A percentile compares a stretch with the other conserved stretches of the same genome.
Evolutionary conservation across 1,140 invertebrate species (phyloP).

Genomic region (Forficula auricularia): DNA sequence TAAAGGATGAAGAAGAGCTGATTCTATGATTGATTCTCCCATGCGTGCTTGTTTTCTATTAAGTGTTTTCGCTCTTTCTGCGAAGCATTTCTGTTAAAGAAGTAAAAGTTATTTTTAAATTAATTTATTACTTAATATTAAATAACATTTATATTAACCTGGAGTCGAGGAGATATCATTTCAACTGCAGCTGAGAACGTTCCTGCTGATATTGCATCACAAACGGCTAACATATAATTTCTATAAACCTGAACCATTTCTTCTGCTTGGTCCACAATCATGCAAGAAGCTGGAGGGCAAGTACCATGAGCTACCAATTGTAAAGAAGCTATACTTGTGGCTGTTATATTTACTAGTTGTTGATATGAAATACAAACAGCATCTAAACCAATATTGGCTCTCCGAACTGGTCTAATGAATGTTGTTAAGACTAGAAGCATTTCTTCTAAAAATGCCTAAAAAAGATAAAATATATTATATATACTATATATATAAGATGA

Average conservation of each 20-base stretch:
- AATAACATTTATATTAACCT: neutral
- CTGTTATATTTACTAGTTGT: constrained; percentile 49
- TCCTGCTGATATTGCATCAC: constrained; percentile 44
- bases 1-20: constrained; percentile 38
- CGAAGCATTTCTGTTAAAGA: too few relatives aligned
- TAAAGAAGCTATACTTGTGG: constrained; percentile 44
- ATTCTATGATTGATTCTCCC: constrained; percentile 33
- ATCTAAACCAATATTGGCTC: constrained; percentile 39
- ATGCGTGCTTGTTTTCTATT: constrained; percentile 35
- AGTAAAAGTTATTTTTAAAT: too few relatives aligned
- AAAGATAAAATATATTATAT: too few relatives aligned
- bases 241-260: constrained; percentile 54
- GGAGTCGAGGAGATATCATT: neutral
- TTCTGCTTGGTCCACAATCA: constrained; percentile 47
- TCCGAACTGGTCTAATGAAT: constrained; percentile 41
- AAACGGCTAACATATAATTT: constrained; percentile 51
- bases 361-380: constrained; percentile 43
- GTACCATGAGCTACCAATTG: constrained; percentile 44
- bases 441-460: constrained; percentile 47
- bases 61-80: constrained; percentile 22
- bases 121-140: too few relatives aligned
- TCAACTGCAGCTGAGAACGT: neutral
- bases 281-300: constrained; percentile 40
- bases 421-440: constrained; percentile 33
- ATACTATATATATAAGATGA: too few relatives aligned